Evolutionary conservation across 2,797 vertebrate species (phyloP), one percentile per base, ranked within the genome.

Genomic region (Urophycis tenuis): DNA sequence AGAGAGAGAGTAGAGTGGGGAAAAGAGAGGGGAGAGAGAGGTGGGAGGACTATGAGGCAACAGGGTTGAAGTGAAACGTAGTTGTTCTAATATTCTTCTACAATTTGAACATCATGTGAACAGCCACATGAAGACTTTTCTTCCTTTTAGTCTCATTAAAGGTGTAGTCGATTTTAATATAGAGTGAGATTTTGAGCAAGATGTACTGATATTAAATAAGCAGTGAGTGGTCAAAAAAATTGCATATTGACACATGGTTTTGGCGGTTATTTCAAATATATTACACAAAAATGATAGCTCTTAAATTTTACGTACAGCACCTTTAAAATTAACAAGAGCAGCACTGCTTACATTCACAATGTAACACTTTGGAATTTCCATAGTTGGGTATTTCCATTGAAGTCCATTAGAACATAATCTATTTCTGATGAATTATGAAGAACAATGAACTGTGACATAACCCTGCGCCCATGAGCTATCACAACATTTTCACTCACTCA

Each of bases 31-130:
- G 10, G 5, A 15, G 22, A 29, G 67, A 73, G 72, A 73, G 71
- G 10, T 11, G n/a, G 73, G 83, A 71, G 39, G 35, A 75, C 15
- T 25, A 76, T 25, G 4, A 41, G 73, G 33, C 64, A 64, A 19
- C 14, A 78, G 60, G 29, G 22, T 15, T 29, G 9, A 64, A 64
- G 60, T n/a, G 22, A n/a, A 67, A 29, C 22, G 8, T 67, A 67
- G n/a, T 67, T n/a, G n/a, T 67, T n/a, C 1, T 67, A 29, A 29
- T n/a, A 17, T 6, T n/a, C 35, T 6, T 36, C 3, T n/a, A 22
- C 19, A 22, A 64, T 2, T 64, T 64, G 60, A 6, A 64, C 25
- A 41, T 41, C 39, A 41, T 41, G 39, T 15, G 39, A 41, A 41
- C 11, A 41, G 14, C 39, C 14, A 41, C 14, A 41, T 11, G 39